These are phyloP conservation scores for Gordius sp. DNA, from an alignment of 2,888 invertebrate genomes.

Conservation along the genomic window DNA sequence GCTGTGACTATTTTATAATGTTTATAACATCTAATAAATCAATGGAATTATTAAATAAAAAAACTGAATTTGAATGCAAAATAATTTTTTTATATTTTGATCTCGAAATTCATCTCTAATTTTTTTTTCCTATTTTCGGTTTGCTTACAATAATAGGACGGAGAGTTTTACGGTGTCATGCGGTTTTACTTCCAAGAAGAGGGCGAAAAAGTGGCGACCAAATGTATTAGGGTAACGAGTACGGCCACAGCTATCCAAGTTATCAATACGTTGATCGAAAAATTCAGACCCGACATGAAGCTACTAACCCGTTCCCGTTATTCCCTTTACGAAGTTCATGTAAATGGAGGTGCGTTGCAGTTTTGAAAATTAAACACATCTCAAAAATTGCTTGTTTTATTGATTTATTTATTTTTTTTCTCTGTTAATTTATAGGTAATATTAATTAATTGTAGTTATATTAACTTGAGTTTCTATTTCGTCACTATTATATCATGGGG, in stretches of 20 bases:
- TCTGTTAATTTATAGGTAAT: no score
- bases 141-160: constrained; percentile 41
- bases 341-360: constrained; percentile 40
- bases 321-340: constrained; percentile 44
- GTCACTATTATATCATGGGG: no score
- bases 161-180: constrained; percentile 98
- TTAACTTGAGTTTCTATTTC: no score
- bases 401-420: no score
- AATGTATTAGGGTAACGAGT: constrained; percentile 87
- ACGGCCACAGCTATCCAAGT: constrained; percentile 84
- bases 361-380: no score
- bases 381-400: no score
- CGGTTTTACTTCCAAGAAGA: constrained; percentile 97
- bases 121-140: neutral
- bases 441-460: no score
- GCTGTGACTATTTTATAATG: no score
- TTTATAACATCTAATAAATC: no score
- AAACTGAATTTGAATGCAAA: neutral
- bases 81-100: neutral
- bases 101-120: neutral
- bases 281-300: constrained; percentile 95
- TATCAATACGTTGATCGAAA: constrained; percentile 83
- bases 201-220: constrained; percentile 88
- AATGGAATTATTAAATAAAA: no score
- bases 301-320: constrained; percentile 49